Percentiles rank a stretch among this genome's conserved stretches.
phyloP scores from a whole-genome alignment of 2,888 invertebrate genomes.

The Catocala fraxini region DNA sequence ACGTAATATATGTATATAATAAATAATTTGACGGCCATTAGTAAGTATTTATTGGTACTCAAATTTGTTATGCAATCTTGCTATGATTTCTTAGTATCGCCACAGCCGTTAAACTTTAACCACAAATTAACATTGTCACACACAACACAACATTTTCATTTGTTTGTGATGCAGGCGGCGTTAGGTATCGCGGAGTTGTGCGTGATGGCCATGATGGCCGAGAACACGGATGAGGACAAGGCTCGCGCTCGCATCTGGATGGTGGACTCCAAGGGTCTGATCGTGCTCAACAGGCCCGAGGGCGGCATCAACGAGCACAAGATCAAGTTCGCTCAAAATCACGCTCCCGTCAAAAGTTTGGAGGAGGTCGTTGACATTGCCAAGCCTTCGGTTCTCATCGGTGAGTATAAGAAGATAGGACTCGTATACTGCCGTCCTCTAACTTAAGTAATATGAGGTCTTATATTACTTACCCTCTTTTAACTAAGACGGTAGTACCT shows the following conservation, averaged over 20 bases:
- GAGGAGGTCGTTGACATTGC: constrained; percentile 93
- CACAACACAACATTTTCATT: too few relatives aligned
- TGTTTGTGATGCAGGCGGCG: constrained; percentile 89
- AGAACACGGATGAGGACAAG: constrained; percentile 92
- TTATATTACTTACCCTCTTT: background rate
- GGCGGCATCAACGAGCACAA: constrained; percentile 95
- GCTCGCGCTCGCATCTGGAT: constrained; percentile 96
- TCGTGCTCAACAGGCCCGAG: constrained; percentile 94
- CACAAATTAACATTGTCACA: background rate
- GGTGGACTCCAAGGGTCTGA: constrained; percentile 98
- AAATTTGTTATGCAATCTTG: too few relatives aligned
- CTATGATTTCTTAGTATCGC: too few relatives aligned
- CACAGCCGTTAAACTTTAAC: too few relatives aligned
- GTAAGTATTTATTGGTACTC: too few relatives aligned
- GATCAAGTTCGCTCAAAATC: constrained; percentile 92
- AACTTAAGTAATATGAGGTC: background rate
- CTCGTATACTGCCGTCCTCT: background rate
- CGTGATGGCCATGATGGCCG: constrained; percentile 96
- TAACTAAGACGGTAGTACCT: too few relatives aligned
- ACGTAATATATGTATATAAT: too few relatives aligned
- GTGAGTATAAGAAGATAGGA: constrained; percentile 70
- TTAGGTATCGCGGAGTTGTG: constrained; percentile 97
- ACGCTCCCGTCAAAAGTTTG: constrained; percentile 92
- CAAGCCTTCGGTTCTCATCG: constrained; percentile 97
- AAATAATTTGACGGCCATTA: too few relatives aligned